phyloP scores from a whole-genome alignment of 2,888 invertebrate species.

The Cephus pulcher region DNA sequence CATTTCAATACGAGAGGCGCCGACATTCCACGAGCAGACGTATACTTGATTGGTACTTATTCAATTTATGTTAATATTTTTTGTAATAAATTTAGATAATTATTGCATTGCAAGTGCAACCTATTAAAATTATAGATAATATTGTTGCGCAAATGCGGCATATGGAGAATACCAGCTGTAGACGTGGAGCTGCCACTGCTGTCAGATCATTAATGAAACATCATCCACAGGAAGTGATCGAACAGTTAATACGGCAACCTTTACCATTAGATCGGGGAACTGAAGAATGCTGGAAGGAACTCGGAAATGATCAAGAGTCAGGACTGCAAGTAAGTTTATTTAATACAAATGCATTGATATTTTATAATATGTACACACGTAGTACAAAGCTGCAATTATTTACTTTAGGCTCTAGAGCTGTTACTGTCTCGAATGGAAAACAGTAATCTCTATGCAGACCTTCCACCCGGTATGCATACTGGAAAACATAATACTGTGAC shows the following conservation, averaged over 20 bases:
- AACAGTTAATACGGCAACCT: constrained; percentile 53
- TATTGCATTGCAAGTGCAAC: neutral
- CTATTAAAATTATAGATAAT: constrained; percentile 38
- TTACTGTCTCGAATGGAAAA: constrained; percentile 45
- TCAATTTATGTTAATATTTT: constrained; percentile 4
- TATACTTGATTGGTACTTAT: constrained; percentile 50
- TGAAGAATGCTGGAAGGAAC: constrained; percentile 56
- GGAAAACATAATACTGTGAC: constrained; percentile 46
- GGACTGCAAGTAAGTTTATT: constrained; percentile 41
- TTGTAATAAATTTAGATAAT: constrained; percentile 8
- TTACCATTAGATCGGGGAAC: constrained; percentile 53
- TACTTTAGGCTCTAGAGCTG: constrained; percentile 43
- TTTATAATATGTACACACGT: neutral
- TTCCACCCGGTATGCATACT: constrained; percentile 4
- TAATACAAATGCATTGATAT: neutral
- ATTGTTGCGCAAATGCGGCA: constrained; percentile 55
- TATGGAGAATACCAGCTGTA: constrained; percentile 55
- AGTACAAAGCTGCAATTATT: neutral
- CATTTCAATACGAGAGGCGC: constrained; percentile 53
- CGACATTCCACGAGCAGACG: constrained; percentile 52
- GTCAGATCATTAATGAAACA: constrained; percentile 49
- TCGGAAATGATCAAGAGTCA: constrained; percentile 46
- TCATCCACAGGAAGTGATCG: constrained; percentile 52
- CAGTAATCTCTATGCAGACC: neutral
- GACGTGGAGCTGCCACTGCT: constrained; percentile 45